Percentiles rank a stretch among this genome's conserved stretches.
These are phyloP conservation scores for Cairina moschata DNA, from an alignment of 2,113 vertebrate species.

Conservation along the genomic window DNA sequence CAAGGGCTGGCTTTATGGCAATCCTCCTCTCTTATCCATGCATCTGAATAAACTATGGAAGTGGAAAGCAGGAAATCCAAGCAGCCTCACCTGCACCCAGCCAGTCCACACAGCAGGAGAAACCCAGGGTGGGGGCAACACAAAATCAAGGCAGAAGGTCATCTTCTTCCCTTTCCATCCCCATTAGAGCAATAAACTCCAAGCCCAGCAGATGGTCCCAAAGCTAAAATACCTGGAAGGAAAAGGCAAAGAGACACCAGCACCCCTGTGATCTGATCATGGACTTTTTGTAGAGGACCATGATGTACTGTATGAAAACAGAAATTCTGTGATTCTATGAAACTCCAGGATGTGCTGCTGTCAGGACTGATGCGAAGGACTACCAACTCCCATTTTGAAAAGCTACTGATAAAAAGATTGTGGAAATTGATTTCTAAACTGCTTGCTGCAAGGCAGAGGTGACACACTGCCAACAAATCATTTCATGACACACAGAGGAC, in stretches of 20 bases:
- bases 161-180: not conserved
- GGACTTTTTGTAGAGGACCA: not conserved
- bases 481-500: too few species aligned
- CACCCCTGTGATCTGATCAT: not conserved
- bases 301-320: not conserved
- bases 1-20: not conserved
- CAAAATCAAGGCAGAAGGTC: not conserved
- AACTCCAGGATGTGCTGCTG: not conserved
- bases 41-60: not conserved
- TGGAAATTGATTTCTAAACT: not conserved
- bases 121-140: fast-evolving
- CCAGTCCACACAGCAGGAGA: not conserved
- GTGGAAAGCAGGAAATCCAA: not conserved
- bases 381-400: not conserved
- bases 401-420: not conserved
- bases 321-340: not conserved
- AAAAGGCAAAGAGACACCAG: not conserved
- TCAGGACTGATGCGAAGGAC: not conserved
- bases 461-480: not conserved
- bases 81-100: not conserved
- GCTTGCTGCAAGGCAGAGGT: not conserved
- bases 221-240: not conserved
- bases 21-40: not conserved
- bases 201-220: not conserved
- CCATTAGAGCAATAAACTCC: not conserved